Base-by-base conservation (phyloP, 2,888 invertebrate species). In the Acanthosepion pharaonis region DNA sequence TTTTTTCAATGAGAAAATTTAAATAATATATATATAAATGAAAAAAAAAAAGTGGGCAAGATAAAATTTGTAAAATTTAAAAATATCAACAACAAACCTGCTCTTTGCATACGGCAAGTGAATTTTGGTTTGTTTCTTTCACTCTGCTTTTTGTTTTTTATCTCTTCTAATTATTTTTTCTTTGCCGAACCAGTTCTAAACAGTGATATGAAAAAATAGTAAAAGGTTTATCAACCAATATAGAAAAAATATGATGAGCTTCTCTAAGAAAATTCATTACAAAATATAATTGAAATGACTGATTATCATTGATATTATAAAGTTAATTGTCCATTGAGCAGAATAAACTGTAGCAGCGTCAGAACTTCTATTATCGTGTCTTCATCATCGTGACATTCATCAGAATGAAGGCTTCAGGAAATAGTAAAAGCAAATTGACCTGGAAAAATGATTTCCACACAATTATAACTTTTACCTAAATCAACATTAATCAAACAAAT, bases 81-180 rank as follows among this genome's bases (percentile, higher is more conserved):
- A 78, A 78, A 78, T 78, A 78, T 78, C 78, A 78, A 78, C 78
- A 78, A 78, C 78, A 78, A 78, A 78, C 78, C 78, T 78, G 78
- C 78, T 78, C 15, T 78, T 78, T 78, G 6, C 78, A 78, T 78
- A 78, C 33, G n/a, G 11, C n/a, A 33, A 78, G n/a, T 78, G n/a
- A 78, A 78, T 78, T n/a, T 78, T 78, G 78, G n/a, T 78, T 78
- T 78, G 78, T 33, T 15, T 33, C 11, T n/a, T 78, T n/a, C 28
- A 28, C 6, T 25, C 25, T 23, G 8, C 3, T 64, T 64, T 78
- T 42, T 42, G 42, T 78, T n/a, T 78, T 78, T n/a, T n/a, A 5
- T 78, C n/a, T n/a, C n/a, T 33, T 78, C 78, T 78, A 78, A 78
- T 78, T 78, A 33, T 33, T 78, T 78, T 78, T 78, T 78, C 78